phyloP scores from a whole-genome alignment of 2,888 invertebrate genomes.

The Cephus runcator region DNA sequence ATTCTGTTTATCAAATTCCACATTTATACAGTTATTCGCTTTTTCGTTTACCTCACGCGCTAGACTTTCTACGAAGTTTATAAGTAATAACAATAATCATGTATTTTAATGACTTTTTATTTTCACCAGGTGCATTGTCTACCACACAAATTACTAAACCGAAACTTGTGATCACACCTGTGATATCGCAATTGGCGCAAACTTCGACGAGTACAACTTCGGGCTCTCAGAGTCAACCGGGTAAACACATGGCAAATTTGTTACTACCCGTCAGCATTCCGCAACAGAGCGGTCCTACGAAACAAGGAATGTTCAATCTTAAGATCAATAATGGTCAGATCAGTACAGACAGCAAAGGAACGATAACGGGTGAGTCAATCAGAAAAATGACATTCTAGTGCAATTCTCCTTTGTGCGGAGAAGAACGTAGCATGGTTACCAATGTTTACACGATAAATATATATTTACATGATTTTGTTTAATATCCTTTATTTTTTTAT shows the following conservation, averaged over 20 bases:
- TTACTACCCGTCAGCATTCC: conserved; percentile 58
- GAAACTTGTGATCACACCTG: conserved; percentile 59
- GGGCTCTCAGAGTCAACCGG: conserved; percentile 45
- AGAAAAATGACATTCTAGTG: neutral
- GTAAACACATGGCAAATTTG: conserved; percentile 60
- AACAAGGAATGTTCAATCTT: conserved; percentile 74
- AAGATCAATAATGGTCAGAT: conserved; percentile 76
- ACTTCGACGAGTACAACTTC: conserved; percentile 46
- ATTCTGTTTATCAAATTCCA: neutral
- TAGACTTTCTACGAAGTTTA: neutral
- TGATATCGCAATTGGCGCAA: conserved; percentile 55
- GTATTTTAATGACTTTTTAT: conserved; percentile 1
- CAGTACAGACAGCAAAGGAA: conserved; percentile 72
- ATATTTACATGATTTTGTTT: conserved; percentile 7
- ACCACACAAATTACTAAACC: conserved; percentile 51
- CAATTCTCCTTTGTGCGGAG: neutral
- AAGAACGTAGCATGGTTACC: conserved; percentile 9
- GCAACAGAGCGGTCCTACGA: conserved; percentile 57
- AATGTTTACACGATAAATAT: neutral
- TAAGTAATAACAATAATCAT: neutral
- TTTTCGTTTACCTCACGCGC: neutral
- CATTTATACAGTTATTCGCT: neutral
- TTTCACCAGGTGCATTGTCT: conserved; percentile 44
- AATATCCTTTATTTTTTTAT: conserved; percentile 10
- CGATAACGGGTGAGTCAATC: conserved; percentile 70